These are phyloP conservation scores for Xestia ashworthii DNA, from an alignment of 2,888 invertebrate species.

Conservation along the genomic window DNA sequence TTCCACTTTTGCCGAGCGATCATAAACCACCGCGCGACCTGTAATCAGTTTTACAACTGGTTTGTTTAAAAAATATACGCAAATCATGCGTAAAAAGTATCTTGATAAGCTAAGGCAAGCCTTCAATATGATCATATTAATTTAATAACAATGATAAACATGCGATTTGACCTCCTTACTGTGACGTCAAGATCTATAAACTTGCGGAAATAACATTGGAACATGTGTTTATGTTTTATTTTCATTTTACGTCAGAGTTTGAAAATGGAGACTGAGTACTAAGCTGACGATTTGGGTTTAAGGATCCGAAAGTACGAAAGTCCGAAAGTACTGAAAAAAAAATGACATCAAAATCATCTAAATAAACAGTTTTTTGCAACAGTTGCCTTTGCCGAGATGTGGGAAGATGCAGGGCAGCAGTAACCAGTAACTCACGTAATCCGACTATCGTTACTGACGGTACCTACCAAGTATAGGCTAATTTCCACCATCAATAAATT, in stretches of 20 bases:
- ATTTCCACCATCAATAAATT: no score
- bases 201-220: slow-evolving; percentile 53
- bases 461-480: neutral
- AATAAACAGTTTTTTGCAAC: no score
- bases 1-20: no score
- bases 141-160: slow-evolving; percentile 36
- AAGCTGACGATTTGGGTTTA: neutral
- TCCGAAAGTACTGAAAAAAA: no score
- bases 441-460: neutral
- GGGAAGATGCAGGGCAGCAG: no score
- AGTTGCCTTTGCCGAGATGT: no score
- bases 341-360: no score
- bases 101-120: slow-evolving; percentile 12
- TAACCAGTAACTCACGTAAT: no score
- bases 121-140: slow-evolving; percentile 28
- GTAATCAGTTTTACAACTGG: slow-evolving; percentile 13
- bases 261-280: neutral
- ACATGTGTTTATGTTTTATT: slow-evolving; percentile 18
- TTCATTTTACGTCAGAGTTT: neutral
- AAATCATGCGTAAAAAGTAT: slow-evolving; percentile 40
- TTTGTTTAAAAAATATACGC: neutral
- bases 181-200: slow-evolving; percentile 40
- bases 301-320: no score
- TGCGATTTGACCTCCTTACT: slow-evolving; percentile 41
- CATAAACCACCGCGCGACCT: no score